Base-by-base conservation (phyloP, 2,888 invertebrate species). In the Philereme vetulata region DNA sequence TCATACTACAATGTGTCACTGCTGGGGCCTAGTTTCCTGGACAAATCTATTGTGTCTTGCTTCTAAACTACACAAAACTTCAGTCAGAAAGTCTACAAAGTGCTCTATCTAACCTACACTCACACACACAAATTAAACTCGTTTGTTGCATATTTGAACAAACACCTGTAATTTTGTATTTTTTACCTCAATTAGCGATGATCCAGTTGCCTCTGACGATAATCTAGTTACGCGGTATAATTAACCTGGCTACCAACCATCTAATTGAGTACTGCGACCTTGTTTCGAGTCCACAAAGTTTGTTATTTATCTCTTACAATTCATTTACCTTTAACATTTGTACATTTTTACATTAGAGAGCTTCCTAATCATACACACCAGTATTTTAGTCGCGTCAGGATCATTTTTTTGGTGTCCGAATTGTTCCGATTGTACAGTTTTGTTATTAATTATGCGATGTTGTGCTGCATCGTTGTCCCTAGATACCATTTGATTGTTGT, bases 391-490 rank as follows among this genome's bases (percentile, higher is more conserved):
- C 21, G 21, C 1, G 21, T 21, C 2, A 21, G 21, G 21, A 21
- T 21, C 1, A 21, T 21, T 21, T 21, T 21, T 21, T 21, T 21
- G 38, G 0, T 7, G 38, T 6, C 38, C 7, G 3, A 8, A 8
- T 44, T 21, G 52, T 38, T 33, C 42, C 43, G 55, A 51, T 52
- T 10, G 43, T 57, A 63, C 52, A 51, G 51, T 54, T 49, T 40
- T 32, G 53, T 35, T 21, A 51, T 57, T 53, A 38, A 21, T 34
- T 62, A 62, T 62, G 49, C 62, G 32, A n/a, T n/a, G 46, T 34
- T 53, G 56, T 50, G 56, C 10, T 47, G 56, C 53, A 11, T 48
- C 46, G 57, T 38, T 50, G 61, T 62, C 62, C 54, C 57, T 54
- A 40, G 57, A 38, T 46, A 33, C 57, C 54, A 54, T 21, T 21